A percentile compares a stretch with the other conserved stretches of the same genome.
Conservation (phyloP, 2,888 invertebrate species). For the Dasysyrphus tricinctus region DNA sequence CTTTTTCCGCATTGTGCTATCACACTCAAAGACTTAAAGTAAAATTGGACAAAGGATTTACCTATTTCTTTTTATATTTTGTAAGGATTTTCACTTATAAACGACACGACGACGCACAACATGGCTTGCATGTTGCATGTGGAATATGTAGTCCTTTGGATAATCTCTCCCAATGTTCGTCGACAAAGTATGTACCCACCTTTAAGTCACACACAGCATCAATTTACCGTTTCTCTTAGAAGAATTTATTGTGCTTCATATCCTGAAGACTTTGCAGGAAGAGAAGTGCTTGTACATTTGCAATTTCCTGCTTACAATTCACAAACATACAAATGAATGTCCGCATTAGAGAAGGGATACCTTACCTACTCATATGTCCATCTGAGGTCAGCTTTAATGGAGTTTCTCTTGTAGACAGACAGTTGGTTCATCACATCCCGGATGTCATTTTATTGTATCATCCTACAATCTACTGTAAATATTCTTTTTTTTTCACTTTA, state of each 20-base stretch:
- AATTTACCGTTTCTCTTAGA: constrained; percentile 3
- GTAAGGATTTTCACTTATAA: constrained; percentile 28
- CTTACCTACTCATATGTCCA: constrained; percentile 5
- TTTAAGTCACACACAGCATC: no score
- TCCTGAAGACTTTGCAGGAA: background rate
- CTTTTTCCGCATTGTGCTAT: constrained; percentile 56
- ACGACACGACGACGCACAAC: background rate
- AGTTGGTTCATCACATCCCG: constrained; percentile 42
- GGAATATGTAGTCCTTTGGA: constrained; percentile 35
- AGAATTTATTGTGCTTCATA: constrained; percentile 68
- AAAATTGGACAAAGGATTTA: constrained; percentile 60
- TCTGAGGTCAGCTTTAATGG: constrained; percentile 67
- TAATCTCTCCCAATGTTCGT: constrained; percentile 44
- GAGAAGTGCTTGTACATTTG: constrained; percentile 9
- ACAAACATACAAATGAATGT: constrained; percentile 8
- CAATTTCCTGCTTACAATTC: constrained; percentile 56
- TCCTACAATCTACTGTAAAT: background rate
- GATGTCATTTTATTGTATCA: constrained; percentile 46
- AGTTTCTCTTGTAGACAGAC: constrained; percentile 13
- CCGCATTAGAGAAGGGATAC: background rate
- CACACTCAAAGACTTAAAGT: constrained; percentile 41
- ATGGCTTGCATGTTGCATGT: constrained; percentile 36
- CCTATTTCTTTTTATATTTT: constrained; percentile 39
- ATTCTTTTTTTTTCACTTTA: background rate
- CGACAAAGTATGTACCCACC: constrained; percentile 22